Conservation (phyloP, 2,888 invertebrate genomes). For the Clivina fossor region DNA sequence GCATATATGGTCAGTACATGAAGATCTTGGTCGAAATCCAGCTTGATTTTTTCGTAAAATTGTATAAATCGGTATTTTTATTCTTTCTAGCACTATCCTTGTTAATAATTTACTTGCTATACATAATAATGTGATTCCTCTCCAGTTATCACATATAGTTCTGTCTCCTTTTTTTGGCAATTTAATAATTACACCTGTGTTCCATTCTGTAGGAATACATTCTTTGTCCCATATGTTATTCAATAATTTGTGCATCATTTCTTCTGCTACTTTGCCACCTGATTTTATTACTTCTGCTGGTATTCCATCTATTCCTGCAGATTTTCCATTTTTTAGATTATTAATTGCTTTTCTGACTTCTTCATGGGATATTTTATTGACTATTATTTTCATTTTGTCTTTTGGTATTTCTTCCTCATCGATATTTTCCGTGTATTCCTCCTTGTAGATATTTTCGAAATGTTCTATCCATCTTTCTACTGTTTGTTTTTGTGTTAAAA, state of each 20-base stretch:
- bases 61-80: not conserved
- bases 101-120: not conserved
- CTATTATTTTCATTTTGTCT: not conserved
- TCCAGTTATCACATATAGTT: conserved; percentile 4
- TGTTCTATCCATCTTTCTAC: not conserved
- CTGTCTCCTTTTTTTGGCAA: conserved; percentile 3
- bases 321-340: not conserved
- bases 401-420: not conserved
- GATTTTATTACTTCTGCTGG: too few species aligned
- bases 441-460: not conserved
- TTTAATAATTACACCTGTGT: not conserved
- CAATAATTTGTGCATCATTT: too few species aligned
- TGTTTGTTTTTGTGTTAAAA: not conserved
- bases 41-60: not conserved
- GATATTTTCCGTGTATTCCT: not conserved
- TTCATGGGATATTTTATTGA: not conserved
- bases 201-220: not conserved
- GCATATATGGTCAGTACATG: conserved; percentile 1
- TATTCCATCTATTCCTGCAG: too few species aligned
- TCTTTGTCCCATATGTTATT: not conserved
- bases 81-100: conserved; percentile 1
- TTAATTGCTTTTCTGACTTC: not conserved
- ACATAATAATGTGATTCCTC: conserved; percentile 1
- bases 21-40: not conserved
- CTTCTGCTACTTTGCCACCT: too few species aligned